Base-by-base conservation (phyloP, 2,888 invertebrate genomes). In the Portevinia maculata region DNA sequence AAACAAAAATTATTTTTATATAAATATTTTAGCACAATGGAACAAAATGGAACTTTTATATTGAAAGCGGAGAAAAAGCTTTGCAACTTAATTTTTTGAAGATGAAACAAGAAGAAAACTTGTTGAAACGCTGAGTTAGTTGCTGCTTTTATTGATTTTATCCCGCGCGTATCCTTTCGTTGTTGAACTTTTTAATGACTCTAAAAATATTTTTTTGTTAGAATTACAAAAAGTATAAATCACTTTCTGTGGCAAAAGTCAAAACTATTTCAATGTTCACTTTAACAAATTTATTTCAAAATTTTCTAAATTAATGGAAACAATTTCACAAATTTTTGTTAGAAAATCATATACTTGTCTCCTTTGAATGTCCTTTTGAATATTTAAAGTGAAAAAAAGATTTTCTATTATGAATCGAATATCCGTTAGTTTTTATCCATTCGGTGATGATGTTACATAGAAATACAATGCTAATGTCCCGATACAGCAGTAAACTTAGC, bases 401-500 rank as follows among this genome's bases (percentile, higher is more conserved):
- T 8, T 13, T 48, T 55, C 13, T 46, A 17, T 24, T 64, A 1
- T 8, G 0, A 46, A 28, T 19, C 30, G n/a, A 41, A 37, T 13
- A 1, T 21, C 7, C 3, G 8, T 17, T 21, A 41, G 19, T 44
- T 13, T 48, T 30, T 37, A 52, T 67, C 32, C 24, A n/a, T 41
- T 19, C 44, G 11, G 6, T 21, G 48, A 30, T 39, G 64, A 53
- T 21, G 34, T 15, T 32, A 15, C 0, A 7, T 48, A 55, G 52
- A 81, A 87, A 87, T 88, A 92, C 94, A 92, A 92, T 93, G 94
- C 92, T 93, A 93, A 96, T 97, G 97, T 96, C 97, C 96, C 94
- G 95, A 93, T 94, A 94, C 96, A 97, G 95, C 97, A 97, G 97
- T 97, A 97, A 93, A 92, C 91, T 91, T 89, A 84, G 85, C 83